Evolutionary conservation across 2,797 vertebrate genomes (phyloP).

Genomic region (Pangasius sanitwongsei): DNA sequence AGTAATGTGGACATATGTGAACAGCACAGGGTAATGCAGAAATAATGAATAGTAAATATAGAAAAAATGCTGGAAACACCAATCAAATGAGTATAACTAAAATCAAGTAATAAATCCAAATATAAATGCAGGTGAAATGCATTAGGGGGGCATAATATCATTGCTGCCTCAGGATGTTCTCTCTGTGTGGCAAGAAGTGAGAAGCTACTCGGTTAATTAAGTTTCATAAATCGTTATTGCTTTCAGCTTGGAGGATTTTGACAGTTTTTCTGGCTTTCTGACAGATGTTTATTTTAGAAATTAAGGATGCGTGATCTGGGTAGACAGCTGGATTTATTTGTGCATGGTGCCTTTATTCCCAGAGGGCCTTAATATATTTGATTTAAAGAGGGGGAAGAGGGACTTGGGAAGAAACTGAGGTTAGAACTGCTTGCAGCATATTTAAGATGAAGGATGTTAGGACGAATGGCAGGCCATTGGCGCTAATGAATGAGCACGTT

Average conservation of each 20-base stretch:
- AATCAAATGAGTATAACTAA: neutral
- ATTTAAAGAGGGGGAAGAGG: neutral
- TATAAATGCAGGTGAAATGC: neutral
- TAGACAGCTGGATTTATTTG: slow-evolving; percentile 21
- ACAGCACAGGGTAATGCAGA: neutral
- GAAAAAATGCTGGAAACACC: neutral
- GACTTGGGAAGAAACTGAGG: neutral
- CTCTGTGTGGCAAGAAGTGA: neutral
- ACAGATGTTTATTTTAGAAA: slow-evolving; percentile 19
- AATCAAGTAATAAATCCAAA: neutral
- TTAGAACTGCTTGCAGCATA: neutral
- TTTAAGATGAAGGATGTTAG: neutral
- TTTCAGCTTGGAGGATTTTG: neutral
- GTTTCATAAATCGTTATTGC: neutral
- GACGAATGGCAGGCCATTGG: neutral
- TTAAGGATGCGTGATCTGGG: neutral
- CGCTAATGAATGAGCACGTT: neutral
- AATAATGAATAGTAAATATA: neutral
- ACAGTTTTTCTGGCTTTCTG: neutral
- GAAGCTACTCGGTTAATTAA: neutral
- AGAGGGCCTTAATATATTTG: neutral
- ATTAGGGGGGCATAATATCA: neutral
- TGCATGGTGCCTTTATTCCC: neutral
- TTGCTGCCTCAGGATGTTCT: neutral
- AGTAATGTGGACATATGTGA: neutral